Evolutionary conservation across 2,888 invertebrate species (phyloP).

Genomic region (Thymelicus acteon): DNA sequence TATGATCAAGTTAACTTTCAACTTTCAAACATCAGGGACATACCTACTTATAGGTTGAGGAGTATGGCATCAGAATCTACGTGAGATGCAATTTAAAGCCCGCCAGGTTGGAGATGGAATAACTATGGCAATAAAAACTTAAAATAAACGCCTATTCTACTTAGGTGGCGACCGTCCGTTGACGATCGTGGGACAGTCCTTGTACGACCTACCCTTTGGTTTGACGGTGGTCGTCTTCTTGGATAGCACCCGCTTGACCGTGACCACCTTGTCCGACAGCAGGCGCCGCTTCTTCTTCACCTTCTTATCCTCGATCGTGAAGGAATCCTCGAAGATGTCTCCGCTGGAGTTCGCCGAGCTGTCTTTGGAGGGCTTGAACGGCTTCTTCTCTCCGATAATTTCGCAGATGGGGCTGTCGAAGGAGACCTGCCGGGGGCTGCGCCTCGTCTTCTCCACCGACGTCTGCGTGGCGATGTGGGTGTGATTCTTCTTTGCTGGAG

Average conservation of each 20-base stretch:
- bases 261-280: conserved; percentile 63
- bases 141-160: conserved; percentile 42
- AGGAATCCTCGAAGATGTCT: conserved; percentile 79
- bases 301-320: conserved; percentile 65
- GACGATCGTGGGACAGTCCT: conserved; percentile 64
- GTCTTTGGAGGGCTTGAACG: conserved; percentile 41
- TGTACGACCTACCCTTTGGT: conserved; percentile 67
- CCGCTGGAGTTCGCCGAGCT: conserved; percentile 64
- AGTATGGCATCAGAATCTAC: too few species aligned
- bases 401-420: conserved; percentile 72
- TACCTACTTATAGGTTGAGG: too few species aligned
- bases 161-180: conserved; percentile 72
- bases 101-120: conserved; percentile 11
- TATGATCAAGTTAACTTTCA: too few species aligned
- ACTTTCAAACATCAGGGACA: too few species aligned
- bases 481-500: conserved; percentile 71
- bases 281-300: conserved; percentile 66
- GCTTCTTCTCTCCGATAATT: conserved; percentile 58
- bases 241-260: conserved; percentile 67
- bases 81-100: conserved; percentile 19
- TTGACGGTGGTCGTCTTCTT: conserved; percentile 64
- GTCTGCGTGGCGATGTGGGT: conserved; percentile 75
- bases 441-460: conserved; percentile 55
- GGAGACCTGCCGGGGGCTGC: conserved; percentile 66
- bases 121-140: conserved; percentile 22